Evolutionary conservation across 1,140 invertebrate species (phyloP), one percentile per base, ranked within the genome.

Genomic region (Wiebesia pumilae): DNA sequence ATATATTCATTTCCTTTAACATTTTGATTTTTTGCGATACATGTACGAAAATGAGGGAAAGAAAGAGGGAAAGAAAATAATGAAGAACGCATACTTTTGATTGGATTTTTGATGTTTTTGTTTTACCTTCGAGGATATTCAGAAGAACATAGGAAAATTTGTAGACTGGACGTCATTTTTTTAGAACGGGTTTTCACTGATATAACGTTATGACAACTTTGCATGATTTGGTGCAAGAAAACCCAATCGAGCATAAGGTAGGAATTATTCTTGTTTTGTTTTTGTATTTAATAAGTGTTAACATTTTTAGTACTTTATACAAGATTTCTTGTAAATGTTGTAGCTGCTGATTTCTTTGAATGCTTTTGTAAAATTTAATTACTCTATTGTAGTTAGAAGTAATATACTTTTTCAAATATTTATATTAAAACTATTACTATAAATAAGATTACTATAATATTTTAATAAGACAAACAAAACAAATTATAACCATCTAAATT

Each of bases 171-270:
- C 14, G 16, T 78, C 6, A 4, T 65, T 38, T 69, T 82, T 51
- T 73, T 73, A 40, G 2, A 73, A 40, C 33, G 12, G 24, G 12
- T 73, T 73, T 73, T 73, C 40, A 43, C 51, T 30, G 10, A 54
- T n/a, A 30, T 38, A 58, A 2, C 10, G 43, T 6, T 6, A 86
- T 86, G 85, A 77, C 71, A 77, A 86, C 79, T 33, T 35, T 82
- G 6, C 67, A 65, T 38, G 80, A 86, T 24, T 24, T 38, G 2
- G 14, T 35, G 14, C 16, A 43, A 24, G 79, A 82, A 9, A 75
- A 58, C 24, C 35, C n/a, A 47, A 40, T 16, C 33, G 69, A 81
- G 4, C 38, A 21, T 16, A 82, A 86, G 71, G 85, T 86, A 86
- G 77, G 33, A 38, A 54, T n/a, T 62, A 65, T 58, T 62, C 14